Conservation (phyloP, 1,140 invertebrate genomes). For the Magallana gigas region DNA sequence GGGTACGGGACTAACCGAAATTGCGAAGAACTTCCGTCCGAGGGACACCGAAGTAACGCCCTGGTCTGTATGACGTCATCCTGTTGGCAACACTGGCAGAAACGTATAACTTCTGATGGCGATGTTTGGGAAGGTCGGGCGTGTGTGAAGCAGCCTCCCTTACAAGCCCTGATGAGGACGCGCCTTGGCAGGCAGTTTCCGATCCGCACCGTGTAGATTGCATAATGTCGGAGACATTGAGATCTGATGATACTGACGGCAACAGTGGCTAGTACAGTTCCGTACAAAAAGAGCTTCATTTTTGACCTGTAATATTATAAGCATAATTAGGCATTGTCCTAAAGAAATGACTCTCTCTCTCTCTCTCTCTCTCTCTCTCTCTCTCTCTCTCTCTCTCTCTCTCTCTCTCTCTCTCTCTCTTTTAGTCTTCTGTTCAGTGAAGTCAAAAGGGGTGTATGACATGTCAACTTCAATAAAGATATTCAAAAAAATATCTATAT, state of each 20-base stretch:
- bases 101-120: not conserved
- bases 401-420: no score
- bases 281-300: slow-evolving; percentile 8
- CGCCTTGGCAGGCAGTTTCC: slow-evolving; percentile 1
- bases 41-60: not conserved
- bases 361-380: no score
- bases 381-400: no score
- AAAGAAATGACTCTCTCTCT: no score
- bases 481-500: no score
- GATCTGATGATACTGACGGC: not conserved
- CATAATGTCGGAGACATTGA: not conserved
- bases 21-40: no score
- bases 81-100: slow-evolving; percentile 35
- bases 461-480: no score
- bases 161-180: not conserved
- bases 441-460: no score
- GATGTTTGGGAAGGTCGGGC: not conserved
- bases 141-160: not conserved
- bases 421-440: no score
- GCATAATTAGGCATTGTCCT: no score
- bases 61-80: not conserved
- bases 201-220: slow-evolving; percentile 22
- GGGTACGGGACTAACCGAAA: not conserved
- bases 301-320: not conserved
- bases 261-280: not conserved